Percentiles rank a stretch among this genome's conserved stretches.
Conservation (phyloP, 2,888 invertebrate species). For the Machimus rusticus region DNA sequence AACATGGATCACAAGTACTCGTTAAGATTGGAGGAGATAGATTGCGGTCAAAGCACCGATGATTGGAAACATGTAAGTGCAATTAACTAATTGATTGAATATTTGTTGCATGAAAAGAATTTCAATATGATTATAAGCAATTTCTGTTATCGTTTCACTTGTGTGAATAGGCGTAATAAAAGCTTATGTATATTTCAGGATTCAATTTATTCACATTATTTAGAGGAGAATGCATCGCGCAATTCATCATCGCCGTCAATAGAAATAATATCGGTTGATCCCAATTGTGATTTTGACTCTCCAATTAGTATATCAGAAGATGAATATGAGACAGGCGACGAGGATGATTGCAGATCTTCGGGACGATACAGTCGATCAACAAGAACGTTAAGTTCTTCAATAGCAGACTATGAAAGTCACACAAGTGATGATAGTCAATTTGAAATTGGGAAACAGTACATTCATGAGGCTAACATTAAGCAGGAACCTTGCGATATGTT, state of each 20-base stretch:
- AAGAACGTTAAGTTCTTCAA: background rate
- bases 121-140: background rate
- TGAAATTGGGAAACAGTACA: constrained; percentile 38
- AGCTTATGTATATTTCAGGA: background rate
- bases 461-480: background rate
- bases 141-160: background rate
- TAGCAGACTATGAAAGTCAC: constrained; percentile 27
- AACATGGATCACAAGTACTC: constrained; percentile 2
- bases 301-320: constrained; percentile 35
- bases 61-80: constrained; percentile 16
- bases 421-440: constrained; percentile 49
- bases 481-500: background rate
- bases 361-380: background rate
- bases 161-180: background rate
- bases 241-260: constrained; percentile 53
- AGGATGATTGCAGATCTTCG: constrained; percentile 42
- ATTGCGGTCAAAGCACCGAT: background rate
- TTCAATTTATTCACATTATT: background rate
- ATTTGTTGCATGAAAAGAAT: background rate
- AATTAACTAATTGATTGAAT: background rate
- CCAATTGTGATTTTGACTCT: constrained; percentile 53
- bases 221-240: background rate
- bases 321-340: constrained; percentile 44
- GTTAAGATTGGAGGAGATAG: constrained; percentile 29
- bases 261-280: constrained; percentile 55